Evolutionary conservation across 2,888 invertebrate species (phyloP).

Genomic region (Athripsodes cinereus): DNA sequence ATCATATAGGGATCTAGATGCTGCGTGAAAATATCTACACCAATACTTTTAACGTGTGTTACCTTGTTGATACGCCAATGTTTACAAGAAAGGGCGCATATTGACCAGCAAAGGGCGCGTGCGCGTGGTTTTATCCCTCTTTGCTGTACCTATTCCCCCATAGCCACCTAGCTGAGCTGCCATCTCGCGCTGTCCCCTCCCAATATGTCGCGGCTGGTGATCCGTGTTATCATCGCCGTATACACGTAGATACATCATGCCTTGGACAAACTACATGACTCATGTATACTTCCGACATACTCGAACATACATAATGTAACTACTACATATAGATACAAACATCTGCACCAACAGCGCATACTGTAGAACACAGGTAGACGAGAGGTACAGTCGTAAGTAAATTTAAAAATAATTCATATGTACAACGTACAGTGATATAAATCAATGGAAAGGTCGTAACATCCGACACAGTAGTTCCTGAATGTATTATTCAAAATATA

Average conservation of each 20-base stretch:
- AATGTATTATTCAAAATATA: too few relatives aligned
- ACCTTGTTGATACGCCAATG: background rate
- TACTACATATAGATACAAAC: too few relatives aligned
- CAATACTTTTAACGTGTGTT: background rate
- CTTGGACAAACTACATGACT: background rate
- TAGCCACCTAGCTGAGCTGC: background rate
- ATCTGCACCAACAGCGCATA: too few relatives aligned
- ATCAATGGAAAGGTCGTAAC: too few relatives aligned
- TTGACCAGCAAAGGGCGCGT: constrained; percentile 14
- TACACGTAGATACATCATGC: constrained; percentile 50
- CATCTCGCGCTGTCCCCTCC: constrained; percentile 1
- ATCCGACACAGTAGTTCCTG: too few relatives aligned
- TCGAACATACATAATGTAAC: too few relatives aligned
- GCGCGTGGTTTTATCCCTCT: constrained; percentile 2
- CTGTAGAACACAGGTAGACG: too few relatives aligned
- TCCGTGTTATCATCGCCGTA: constrained; percentile 32
- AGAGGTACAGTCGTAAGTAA: too few relatives aligned
- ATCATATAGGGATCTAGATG: background rate
- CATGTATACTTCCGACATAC: too few relatives aligned
- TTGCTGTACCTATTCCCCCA: constrained; percentile 14
- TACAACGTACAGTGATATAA: too few relatives aligned
- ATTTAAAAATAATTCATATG: too few relatives aligned
- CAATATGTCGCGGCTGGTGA: background rate
- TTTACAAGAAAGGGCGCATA: constrained; percentile 10
- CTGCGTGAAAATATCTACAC: background rate